Evolutionary conservation across 2,113 vertebrate genomes (phyloP).

Genomic region (Aphelocoma coerulescens): DNA sequence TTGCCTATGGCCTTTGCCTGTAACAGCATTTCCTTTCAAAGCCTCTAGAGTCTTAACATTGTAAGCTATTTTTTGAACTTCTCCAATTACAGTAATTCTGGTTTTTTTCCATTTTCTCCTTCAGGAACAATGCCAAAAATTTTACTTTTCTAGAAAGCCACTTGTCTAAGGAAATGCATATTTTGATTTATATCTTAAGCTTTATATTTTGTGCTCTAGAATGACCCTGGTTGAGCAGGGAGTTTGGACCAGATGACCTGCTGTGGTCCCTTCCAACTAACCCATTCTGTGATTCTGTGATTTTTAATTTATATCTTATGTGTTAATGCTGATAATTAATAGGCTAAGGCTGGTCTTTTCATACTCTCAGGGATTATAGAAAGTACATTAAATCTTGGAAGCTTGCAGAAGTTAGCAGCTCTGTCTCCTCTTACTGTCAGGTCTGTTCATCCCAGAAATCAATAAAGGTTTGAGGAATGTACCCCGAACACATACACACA

Average conservation of each 20-base stretch:
- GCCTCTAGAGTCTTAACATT: background rate
- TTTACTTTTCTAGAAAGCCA: background rate
- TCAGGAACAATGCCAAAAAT: background rate
- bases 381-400: background rate
- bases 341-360: background rate
- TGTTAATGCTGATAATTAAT: background rate
- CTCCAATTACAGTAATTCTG: background rate
- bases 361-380: background rate
- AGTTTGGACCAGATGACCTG: rapidly evolving
- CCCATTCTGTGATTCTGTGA: background rate
- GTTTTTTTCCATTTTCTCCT: background rate
- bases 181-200: background rate
- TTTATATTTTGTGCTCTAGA: background rate
- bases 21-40: background rate
- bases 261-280: background rate
- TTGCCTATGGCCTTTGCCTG: background rate
- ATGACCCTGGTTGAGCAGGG: background rate
- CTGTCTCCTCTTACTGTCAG: background rate
- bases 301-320: background rate
- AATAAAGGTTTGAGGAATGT: background rate
- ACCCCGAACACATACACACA: background rate
- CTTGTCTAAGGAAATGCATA: background rate
- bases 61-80: background rate
- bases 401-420: background rate
- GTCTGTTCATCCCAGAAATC: background rate